Conservation (phyloP, 1,140 invertebrate species). For the Lamellibrachia luymesi region DNA sequence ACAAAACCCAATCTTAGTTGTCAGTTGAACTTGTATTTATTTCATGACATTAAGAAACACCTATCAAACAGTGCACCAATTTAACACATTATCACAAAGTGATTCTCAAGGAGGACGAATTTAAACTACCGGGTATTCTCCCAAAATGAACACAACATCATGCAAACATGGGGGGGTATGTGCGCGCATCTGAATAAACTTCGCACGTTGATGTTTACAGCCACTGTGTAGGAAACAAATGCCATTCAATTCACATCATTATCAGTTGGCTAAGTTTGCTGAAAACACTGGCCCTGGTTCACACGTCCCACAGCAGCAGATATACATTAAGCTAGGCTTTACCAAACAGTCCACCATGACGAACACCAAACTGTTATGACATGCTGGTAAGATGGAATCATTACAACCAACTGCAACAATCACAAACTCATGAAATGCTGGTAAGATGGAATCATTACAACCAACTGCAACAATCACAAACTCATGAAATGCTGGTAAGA, state of each 20-base stretch:
- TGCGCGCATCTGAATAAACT: background rate
- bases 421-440: no score
- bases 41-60: background rate
- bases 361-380: background rate
- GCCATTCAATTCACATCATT: background rate
- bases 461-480: no score
- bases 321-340: background rate
- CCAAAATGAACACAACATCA: background rate
- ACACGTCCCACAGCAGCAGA: background rate
- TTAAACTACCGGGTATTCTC: background rate
- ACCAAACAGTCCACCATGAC: background rate
- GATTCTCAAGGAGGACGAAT: background rate
- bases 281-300: background rate
- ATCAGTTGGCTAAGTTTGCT: background rate
- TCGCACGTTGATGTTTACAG: background rate
- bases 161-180: background rate
- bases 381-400: background rate
- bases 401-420: background rate
- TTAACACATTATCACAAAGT: background rate
- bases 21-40: no score
- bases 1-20: background rate
- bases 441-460: no score
- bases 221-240: background rate
- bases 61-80: background rate
- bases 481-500: no score